Percentiles rank a stretch among this genome's conserved stretches.
phyloP scores from a whole-genome alignment of 1,140 invertebrate species.

The Heliconius melpomene region DNA sequence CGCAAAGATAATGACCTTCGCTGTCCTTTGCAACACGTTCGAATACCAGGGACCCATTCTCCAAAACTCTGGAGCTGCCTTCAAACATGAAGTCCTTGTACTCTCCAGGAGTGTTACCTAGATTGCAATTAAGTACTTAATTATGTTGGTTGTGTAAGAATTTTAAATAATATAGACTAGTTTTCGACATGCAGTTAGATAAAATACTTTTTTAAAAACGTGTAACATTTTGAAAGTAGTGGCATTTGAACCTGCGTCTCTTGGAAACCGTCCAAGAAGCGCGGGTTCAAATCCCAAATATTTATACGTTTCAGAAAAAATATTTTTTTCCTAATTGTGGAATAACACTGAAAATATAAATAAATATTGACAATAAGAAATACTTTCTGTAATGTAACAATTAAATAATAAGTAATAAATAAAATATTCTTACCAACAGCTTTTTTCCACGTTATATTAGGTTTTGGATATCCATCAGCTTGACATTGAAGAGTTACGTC shows the following conservation, averaged over 20 bases:
- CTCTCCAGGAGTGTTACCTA: constrained; percentile 89
- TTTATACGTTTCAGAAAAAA: too few species aligned
- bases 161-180: not conserved
- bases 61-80: constrained; percentile 87
- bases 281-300: too few species aligned
- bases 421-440: constrained; percentile 84
- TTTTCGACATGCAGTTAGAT: too few species aligned
- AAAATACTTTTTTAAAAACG: too few species aligned
- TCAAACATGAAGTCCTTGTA: constrained; percentile 92
- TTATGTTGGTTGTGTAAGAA: not conserved
- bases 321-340: too few species aligned
- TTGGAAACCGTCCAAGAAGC: too few species aligned
- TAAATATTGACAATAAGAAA: too few species aligned
- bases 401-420: not conserved
- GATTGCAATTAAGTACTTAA: not conserved
- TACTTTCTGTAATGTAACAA: not conserved
- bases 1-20: constrained; percentile 95
- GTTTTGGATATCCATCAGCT: constrained; percentile 94
- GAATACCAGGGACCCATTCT: constrained; percentile 91
- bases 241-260: too few species aligned
- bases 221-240: too few species aligned
- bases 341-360: too few species aligned
- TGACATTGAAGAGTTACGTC: constrained; percentile 93
- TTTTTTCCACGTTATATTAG: constrained; percentile 93
- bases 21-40: constrained; percentile 90